Evolutionary conservation across 2,113 vertebrate species (phyloP).

Genomic region (Prionailurus bengalensis): DNA sequence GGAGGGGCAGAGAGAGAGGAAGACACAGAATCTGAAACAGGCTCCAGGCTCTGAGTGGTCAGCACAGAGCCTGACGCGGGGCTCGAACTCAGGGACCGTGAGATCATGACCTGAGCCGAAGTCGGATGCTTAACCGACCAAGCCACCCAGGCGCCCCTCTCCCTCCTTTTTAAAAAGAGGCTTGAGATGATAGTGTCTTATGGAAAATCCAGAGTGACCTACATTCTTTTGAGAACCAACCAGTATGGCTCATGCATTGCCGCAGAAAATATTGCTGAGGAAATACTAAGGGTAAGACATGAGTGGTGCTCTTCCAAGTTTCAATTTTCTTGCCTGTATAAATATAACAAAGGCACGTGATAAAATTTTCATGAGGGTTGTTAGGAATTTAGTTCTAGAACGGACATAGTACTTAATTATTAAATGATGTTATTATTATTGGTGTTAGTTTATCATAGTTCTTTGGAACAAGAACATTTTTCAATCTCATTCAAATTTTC

Average conservation of each 20-base stretch:
- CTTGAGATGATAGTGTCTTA: not conserved
- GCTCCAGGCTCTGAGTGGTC: too few species aligned
- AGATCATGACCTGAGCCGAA: too few species aligned
- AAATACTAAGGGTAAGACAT: not conserved
- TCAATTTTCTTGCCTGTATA: not conserved
- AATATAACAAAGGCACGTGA: not conserved
- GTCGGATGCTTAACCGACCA: accelerated
- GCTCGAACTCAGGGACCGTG: too few species aligned
- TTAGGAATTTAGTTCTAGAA: not conserved
- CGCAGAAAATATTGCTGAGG: not conserved
- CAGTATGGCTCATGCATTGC: too few species aligned
- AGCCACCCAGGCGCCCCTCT: too few species aligned
- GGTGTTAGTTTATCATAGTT: not conserved
- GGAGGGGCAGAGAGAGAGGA: too few species aligned
- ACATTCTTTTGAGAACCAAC: not conserved
- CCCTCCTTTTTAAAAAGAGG: not conserved
- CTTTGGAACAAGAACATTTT: not conserved
- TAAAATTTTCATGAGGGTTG: not conserved
- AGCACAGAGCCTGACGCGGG: too few species aligned
- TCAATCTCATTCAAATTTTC: not conserved
- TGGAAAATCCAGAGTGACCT: not conserved
- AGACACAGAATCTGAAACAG: too few species aligned
- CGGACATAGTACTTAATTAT: not conserved
- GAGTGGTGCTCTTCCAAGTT: not conserved
- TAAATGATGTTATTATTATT: not conserved